Evolutionary conservation across 2,113 vertebrate genomes (phyloP).

Genomic region (Syrrhaptes paradoxus): DNA sequence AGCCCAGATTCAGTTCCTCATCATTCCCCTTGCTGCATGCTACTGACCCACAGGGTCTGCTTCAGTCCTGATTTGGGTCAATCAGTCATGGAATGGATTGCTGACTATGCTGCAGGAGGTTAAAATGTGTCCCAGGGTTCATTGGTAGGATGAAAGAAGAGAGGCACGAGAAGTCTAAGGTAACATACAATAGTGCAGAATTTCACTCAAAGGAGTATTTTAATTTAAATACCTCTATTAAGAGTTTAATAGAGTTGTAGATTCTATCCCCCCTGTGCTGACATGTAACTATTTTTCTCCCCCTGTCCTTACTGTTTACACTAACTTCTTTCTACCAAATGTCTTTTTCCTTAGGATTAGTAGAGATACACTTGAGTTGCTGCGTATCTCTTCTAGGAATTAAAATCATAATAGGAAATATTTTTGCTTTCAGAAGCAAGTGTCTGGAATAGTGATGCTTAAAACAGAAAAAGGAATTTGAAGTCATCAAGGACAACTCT

Average conservation of each 20-base stretch:
- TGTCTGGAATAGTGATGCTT: background rate
- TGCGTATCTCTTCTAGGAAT: background rate
- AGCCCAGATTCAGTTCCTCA: background rate
- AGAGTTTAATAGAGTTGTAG: conserved; percentile 15
- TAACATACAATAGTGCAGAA: conserved; percentile 6
- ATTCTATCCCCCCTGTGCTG: background rate
- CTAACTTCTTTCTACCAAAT: background rate
- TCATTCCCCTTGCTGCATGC: background rate
- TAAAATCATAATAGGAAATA: background rate
- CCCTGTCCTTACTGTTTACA: background rate
- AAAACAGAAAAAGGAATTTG: background rate
- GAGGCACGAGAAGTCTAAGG: background rate
- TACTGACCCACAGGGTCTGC: background rate
- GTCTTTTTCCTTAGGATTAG: background rate
- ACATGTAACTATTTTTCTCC: background rate
- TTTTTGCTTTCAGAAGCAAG: background rate
- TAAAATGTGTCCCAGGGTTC: conserved; percentile 11
- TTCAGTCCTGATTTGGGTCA: background rate
- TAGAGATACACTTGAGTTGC: background rate
- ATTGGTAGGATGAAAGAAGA: background rate
- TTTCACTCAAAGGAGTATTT: conserved; percentile 52
- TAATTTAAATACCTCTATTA: conserved; percentile 53
- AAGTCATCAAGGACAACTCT: background rate
- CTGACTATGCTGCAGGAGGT: background rate
- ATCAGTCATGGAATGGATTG: conserved; percentile 1